Conservation (phyloP, 2,113 vertebrate species). For the Neoarius graeffei region DNA sequence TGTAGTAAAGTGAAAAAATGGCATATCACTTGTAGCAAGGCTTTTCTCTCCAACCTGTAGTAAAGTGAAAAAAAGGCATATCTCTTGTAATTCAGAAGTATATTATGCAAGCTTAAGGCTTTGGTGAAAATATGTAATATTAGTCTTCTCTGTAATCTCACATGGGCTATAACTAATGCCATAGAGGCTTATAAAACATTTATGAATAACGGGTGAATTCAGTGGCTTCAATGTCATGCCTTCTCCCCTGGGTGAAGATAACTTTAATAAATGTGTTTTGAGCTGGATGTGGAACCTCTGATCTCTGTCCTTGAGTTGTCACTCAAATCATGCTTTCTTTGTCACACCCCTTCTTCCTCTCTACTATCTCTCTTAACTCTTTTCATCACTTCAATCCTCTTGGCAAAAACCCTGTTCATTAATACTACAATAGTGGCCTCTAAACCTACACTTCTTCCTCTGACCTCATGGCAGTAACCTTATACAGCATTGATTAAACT, state of each 20-base stretch:
- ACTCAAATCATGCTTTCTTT: not conserved
- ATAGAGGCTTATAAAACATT: not conserved
- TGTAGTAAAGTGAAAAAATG: not conserved
- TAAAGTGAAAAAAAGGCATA: not conserved
- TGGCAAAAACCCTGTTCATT: slow-evolving; percentile 5
- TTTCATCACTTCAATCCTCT: slow-evolving; percentile 24
- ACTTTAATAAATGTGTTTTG: slow-evolving; percentile 7
- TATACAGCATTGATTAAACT: not conserved
- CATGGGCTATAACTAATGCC: not conserved
- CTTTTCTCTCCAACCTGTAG: not conserved
- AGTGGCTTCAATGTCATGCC: not conserved
- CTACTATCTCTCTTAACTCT: not conserved
- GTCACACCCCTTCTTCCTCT: not conserved
- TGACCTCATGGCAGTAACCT: slow-evolving; percentile 7
- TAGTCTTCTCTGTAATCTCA: not conserved
- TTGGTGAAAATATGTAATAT: not conserved
- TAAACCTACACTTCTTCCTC: not conserved
- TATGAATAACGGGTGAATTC: not conserved
- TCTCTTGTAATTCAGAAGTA: not conserved
- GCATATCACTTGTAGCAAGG: not conserved
- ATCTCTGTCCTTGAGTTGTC: not conserved
- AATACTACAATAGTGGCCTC: slow-evolving; percentile 9
- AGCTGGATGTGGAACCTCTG: not conserved
- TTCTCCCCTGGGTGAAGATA: slow-evolving; percentile 1
- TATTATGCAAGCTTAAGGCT: slow-evolving; percentile 1